phyloP scores from a whole-genome alignment of 2,113 vertebrate species.

The Protobothrops mucrosquamatus region DNA sequence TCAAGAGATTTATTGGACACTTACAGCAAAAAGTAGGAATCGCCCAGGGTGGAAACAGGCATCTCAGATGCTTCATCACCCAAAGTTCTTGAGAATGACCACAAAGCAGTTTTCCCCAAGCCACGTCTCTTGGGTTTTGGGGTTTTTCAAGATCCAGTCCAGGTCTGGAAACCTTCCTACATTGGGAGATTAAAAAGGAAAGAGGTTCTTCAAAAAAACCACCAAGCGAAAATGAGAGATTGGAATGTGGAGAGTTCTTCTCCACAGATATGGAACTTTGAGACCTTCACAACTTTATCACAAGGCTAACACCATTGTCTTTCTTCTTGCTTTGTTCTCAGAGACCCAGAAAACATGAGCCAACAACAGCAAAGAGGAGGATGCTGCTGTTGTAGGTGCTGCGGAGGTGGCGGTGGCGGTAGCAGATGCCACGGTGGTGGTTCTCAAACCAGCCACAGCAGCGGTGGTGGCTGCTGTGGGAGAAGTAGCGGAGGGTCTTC shows the following conservation, averaged over 20 bases:
- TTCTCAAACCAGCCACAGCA: background rate
- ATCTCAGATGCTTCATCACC: background rate
- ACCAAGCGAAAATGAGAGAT: background rate
- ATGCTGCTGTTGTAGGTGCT: background rate
- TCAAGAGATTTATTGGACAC: background rate
- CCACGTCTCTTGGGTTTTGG: background rate
- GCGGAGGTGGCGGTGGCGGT: background rate
- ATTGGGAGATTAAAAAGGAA: background rate
- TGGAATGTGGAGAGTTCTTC: background rate
- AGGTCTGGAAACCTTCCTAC: background rate
- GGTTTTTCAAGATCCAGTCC: background rate
- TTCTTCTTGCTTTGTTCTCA: background rate
- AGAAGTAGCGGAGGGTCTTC: background rate
- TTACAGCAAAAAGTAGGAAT: background rate
- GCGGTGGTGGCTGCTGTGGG: background rate
- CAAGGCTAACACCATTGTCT: background rate
- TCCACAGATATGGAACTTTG: background rate
- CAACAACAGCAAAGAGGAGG: constrained; percentile 15
- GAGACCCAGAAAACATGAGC: background rate
- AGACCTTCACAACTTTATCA: no score
- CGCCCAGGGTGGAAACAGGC: background rate
- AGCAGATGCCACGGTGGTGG: background rate
- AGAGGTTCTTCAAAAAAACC: background rate
- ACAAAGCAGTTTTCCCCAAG: background rate
- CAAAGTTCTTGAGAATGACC: background rate